phyloP scores from a whole-genome alignment of 64 coral and sea anemone species.

The Montipora capricornis region DNA sequence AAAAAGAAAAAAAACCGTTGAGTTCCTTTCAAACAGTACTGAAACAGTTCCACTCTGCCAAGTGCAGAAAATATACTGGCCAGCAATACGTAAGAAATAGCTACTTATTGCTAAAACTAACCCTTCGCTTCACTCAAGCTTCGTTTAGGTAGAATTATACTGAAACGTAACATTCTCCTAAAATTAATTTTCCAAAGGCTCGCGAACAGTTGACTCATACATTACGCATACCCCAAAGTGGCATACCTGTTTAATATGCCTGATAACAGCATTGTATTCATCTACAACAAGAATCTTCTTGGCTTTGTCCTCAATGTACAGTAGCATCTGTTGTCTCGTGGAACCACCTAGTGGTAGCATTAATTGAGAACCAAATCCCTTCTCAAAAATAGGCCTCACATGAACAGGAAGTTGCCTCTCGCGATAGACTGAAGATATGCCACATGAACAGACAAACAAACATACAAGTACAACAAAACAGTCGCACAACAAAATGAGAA shows the following conservation, averaged over 20 bases:
- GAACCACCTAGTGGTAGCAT: constrained; percentile 75
- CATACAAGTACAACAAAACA: constrained; percentile 30
- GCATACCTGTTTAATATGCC: constrained; percentile 83
- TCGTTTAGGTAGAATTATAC: too few relatives aligned
- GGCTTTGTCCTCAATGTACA: constrained; percentile 90
- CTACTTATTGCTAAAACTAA: too few relatives aligned
- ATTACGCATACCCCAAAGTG: too few relatives aligned
- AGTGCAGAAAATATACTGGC: too few relatives aligned
- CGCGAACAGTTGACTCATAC: too few relatives aligned
- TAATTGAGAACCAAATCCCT: constrained; percentile 85
- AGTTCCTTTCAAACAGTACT: too few relatives aligned
- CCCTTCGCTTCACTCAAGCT: too few relatives aligned
- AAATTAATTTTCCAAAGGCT: too few relatives aligned
- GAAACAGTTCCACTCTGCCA: too few relatives aligned
- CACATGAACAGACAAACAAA: constrained; percentile 27
- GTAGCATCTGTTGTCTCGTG: constrained; percentile 89
- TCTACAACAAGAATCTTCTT: constrained; percentile 90
- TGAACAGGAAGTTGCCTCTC: constrained; percentile 53
- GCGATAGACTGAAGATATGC: constrained; percentile 15
- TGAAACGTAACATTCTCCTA: too few relatives aligned
- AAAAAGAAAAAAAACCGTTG: too few relatives aligned
- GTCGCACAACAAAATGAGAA: not conserved
- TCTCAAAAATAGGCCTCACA: constrained; percentile 70
- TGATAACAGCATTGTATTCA: constrained; percentile 92
- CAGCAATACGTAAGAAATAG: too few relatives aligned